Evolutionary conservation across 2,888 invertebrate species (phyloP).

Genomic region (Toxonevra muliebris): DNA sequence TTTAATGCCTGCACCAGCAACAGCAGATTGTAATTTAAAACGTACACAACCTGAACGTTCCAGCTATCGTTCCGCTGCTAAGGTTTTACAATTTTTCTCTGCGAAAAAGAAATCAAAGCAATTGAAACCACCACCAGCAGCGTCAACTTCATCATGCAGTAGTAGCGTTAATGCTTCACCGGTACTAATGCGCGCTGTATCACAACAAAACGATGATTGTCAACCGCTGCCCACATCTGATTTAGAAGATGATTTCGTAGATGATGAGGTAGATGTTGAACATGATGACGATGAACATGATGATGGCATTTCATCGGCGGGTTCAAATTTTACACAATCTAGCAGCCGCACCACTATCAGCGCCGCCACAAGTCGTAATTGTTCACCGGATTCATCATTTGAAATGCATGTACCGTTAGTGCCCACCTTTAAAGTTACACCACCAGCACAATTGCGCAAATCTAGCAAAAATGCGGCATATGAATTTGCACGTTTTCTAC

Average conservation of each 20-base stretch:
- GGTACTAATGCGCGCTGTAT: constrained; percentile 50
- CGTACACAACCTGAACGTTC: constrained; percentile 50
- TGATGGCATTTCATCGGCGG: constrained; percentile 57
- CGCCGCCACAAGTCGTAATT: constrained; percentile 46
- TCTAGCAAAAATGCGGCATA: constrained; percentile 53
- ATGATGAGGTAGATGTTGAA: constrained; percentile 34
- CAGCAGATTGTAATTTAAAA: constrained; percentile 42
- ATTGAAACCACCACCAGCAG: neutral
- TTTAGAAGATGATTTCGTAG: constrained; percentile 38
- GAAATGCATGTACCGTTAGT: constrained; percentile 61
- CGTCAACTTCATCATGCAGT: constrained; percentile 36
- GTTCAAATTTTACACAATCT: constrained; percentile 46
- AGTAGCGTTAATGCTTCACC: constrained; percentile 50
- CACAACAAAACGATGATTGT: constrained; percentile 40
- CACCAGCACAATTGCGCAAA: constrained; percentile 50
- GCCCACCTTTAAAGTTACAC: constrained; percentile 62
- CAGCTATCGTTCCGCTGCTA: constrained; percentile 52
- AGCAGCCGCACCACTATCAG: constrained; percentile 30
- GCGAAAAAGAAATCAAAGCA: constrained; percentile 48
- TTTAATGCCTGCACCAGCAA: constrained; percentile 36
- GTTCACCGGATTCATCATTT: constrained; percentile 59
- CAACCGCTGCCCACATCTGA: constrained; percentile 43
- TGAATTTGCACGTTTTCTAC: constrained; percentile 58
- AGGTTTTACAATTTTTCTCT: constrained; percentile 59
- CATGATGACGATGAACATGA: constrained; percentile 48